A percentile compares a stretch with the other conserved stretches of the same genome.
These are phyloP conservation scores for Meriones unguiculatus DNA, from an alignment of 2,113 vertebrate genomes.

Conservation along the genomic window DNA sequence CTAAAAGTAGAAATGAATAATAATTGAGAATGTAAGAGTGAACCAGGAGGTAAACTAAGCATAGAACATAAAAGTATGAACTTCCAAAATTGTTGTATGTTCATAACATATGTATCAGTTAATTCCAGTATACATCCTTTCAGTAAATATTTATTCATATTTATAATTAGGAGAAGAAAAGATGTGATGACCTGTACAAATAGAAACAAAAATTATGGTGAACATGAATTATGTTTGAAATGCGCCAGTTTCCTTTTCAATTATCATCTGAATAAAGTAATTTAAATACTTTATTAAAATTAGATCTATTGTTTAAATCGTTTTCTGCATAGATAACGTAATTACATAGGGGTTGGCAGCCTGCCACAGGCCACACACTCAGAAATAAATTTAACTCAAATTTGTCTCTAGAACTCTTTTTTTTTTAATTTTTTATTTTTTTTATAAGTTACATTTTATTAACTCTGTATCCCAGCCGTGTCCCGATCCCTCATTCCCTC, in stretches of 20 bases:
- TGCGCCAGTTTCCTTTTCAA: background rate
- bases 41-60: background rate
- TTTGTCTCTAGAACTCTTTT: background rate
- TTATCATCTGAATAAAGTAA: background rate
- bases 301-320: background rate
- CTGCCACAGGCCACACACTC: background rate
- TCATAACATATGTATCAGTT: background rate
- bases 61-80: background rate
- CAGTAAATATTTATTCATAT: background rate
- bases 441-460: too few relatives aligned
- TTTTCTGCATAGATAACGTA: background rate
- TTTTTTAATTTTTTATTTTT: too few relatives aligned
- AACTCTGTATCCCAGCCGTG: too few relatives aligned
- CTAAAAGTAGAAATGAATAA: background rate
- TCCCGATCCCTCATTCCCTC: too few relatives aligned
- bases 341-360: background rate
- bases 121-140: background rate
- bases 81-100: background rate
- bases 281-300: background rate
- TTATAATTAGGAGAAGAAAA: background rate
- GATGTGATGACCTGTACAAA: background rate
- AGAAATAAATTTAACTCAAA: background rate
- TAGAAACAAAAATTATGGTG: background rate
- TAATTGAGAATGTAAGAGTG: background rate
- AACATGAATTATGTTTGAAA: background rate